Evolutionary conservation across 2,888 invertebrate species (phyloP).

Genomic region (Yponomeuta evonymella): DNA sequence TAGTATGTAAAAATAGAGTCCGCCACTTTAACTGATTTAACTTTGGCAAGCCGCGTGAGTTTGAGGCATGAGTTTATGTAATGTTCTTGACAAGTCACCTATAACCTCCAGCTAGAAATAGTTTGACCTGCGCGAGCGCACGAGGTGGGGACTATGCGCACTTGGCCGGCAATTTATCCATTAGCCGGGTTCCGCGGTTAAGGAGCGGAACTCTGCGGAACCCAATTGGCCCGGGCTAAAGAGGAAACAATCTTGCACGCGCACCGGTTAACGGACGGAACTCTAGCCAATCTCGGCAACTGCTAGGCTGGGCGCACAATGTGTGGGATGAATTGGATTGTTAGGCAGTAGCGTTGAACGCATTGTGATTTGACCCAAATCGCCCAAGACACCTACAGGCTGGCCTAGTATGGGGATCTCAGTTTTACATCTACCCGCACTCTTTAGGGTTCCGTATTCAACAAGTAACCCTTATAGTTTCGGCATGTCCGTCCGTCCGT

Average conservation of each 20-base stretch:
- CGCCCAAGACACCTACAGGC: not conserved
- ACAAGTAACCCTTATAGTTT: no score
- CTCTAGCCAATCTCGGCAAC: constrained; percentile 59
- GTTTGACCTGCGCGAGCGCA: no score
- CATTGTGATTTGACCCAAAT: not conserved
- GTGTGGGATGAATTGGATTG: not conserved
- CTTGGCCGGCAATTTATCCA: constrained; percentile 45
- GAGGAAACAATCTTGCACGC: constrained; percentile 76
- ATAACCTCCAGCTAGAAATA: no score
- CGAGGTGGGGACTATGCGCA: constrained; percentile 10
- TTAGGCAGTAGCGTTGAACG: not conserved
- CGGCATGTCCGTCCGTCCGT: no score
- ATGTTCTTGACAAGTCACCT: no score
- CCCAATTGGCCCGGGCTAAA: constrained; percentile 64
- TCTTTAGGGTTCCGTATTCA: no score
- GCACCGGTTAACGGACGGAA: constrained; percentile 65
- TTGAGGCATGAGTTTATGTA: no score
- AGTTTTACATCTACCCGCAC: no score
- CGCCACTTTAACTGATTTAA: no score
- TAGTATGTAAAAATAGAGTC: no score
- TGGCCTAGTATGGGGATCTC: no score
- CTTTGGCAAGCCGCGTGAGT: no score
- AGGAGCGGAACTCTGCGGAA: constrained; percentile 60
- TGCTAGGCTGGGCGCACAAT: not conserved
- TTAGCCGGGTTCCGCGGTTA: constrained; percentile 54